Conservation (phyloP, 2,797 vertebrate genomes). For the Glossophaga mutica region DNA sequence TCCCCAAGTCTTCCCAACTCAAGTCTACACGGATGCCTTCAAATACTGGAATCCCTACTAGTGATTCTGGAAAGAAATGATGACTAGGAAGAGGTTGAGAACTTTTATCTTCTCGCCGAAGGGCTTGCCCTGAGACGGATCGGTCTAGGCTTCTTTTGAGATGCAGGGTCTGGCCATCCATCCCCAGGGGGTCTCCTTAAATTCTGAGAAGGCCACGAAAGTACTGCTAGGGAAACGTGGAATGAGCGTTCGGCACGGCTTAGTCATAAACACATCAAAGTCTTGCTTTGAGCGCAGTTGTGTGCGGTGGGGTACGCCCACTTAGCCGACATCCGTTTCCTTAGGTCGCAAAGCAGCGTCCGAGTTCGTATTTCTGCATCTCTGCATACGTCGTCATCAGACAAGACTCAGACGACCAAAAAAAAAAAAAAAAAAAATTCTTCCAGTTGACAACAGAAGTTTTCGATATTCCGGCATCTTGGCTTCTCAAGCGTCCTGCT, state of each 20-base stretch:
- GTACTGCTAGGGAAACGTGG: background rate
- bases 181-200: background rate
- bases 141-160: background rate
- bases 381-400: background rate
- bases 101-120: background rate
- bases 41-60: background rate
- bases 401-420: background rate
- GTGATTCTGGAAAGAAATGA: background rate
- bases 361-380: background rate
- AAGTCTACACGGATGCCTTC: background rate
- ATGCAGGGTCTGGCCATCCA: background rate
- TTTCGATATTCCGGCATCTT: background rate
- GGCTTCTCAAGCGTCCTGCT: background rate
- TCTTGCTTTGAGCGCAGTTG: background rate
- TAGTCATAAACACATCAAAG: background rate
- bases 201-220: background rate
- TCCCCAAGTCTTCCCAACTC: background rate
- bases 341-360: background rate
- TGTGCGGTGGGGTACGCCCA: fast-evolving
- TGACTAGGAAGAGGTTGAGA: background rate
- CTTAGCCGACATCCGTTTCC: background rate
- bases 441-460: background rate
- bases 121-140: background rate
- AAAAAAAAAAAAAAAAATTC: background rate
- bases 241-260: too few relatives aligned